Evolutionary conservation across 2,113 vertebrate genomes (phyloP).

Genomic region (Lepus timidus): DNA sequence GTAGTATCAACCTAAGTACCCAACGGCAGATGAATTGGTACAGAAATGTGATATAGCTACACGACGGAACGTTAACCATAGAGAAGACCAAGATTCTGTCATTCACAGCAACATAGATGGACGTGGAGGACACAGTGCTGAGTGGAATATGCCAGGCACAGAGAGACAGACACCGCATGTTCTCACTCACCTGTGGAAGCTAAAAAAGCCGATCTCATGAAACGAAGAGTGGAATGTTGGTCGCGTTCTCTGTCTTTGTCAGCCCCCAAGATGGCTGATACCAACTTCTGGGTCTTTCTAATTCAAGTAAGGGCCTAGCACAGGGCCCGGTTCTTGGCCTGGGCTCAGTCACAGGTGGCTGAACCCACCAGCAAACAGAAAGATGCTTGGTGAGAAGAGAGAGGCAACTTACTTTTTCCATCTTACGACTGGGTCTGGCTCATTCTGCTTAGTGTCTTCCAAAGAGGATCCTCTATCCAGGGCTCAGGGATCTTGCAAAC

Average conservation of each 20-base stretch:
- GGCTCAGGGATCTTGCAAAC: background rate
- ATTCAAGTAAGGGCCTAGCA: background rate
- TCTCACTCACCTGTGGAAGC: too few relatives aligned
- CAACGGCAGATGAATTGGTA: too few relatives aligned
- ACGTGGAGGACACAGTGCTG: too few relatives aligned
- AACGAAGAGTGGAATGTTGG: too few relatives aligned
- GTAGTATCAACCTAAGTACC: too few relatives aligned
- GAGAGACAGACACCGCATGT: too few relatives aligned
- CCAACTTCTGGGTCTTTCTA: background rate
- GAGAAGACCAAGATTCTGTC: too few relatives aligned
- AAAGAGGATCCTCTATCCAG: background rate
- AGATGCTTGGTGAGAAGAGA: background rate
- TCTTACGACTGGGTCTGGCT: background rate
- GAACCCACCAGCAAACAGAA: background rate
- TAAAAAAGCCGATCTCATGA: too few relatives aligned
- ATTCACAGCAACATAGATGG: too few relatives aligned
- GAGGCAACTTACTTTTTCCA: background rate
- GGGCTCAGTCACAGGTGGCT: background rate
- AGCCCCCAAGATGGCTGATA: background rate
- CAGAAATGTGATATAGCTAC: too few relatives aligned
- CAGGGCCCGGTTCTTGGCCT: background rate
- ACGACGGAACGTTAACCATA: too few relatives aligned
- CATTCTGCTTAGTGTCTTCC: background rate
- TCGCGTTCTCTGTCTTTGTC: background rate
- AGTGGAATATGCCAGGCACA: too few relatives aligned